Percentiles rank a stretch among this genome's conserved stretches.
These are phyloP conservation scores for Zonotrichia leucophrys DNA, from an alignment of 2,113 vertebrate species.

Conservation along the genomic window DNA sequence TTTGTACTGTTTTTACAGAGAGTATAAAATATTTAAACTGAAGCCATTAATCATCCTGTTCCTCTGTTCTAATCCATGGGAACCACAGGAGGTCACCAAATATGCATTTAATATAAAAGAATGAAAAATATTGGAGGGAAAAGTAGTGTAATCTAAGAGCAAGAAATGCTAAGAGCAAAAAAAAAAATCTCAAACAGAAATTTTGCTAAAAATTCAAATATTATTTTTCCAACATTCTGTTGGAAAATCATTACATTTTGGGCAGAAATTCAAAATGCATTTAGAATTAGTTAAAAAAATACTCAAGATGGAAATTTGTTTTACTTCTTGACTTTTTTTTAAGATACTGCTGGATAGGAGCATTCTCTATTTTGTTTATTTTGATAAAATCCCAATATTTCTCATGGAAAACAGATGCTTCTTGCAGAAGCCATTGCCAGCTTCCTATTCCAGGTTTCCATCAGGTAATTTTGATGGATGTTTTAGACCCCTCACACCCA, in stretches of 20 bases:
- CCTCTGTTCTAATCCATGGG: conserved; percentile 56
- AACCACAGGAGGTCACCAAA: conserved; percentile 69
- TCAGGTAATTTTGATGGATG: conserved; percentile 3
- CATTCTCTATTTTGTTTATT: not conserved
- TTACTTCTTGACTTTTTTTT: not conserved
- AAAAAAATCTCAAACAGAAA: not conserved
- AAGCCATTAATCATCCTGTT: conserved; percentile 55
- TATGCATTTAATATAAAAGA: conserved; percentile 64
- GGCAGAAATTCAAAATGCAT: not conserved
- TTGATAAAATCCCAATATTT: conserved; percentile 3
- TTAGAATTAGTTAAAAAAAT: not conserved
- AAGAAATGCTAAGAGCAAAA: not conserved
- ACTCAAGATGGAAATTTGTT: no score
- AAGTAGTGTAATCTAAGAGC: not conserved
- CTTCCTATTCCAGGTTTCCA: not conserved
- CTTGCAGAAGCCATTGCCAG: not conserved
- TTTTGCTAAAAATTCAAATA: not conserved
- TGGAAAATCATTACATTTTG: not conserved
- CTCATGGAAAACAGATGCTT: not conserved
- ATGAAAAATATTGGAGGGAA: conserved; percentile 27
- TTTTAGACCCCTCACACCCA: accelerated
- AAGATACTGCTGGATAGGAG: not conserved
- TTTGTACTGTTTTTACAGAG: conserved; percentile 58
- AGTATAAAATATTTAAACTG: conserved; percentile 66
- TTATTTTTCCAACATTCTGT: not conserved